Evolutionary conservation across 2,113 vertebrate genomes (phyloP).

Genomic region (Peromyscus leucopus): DNA sequence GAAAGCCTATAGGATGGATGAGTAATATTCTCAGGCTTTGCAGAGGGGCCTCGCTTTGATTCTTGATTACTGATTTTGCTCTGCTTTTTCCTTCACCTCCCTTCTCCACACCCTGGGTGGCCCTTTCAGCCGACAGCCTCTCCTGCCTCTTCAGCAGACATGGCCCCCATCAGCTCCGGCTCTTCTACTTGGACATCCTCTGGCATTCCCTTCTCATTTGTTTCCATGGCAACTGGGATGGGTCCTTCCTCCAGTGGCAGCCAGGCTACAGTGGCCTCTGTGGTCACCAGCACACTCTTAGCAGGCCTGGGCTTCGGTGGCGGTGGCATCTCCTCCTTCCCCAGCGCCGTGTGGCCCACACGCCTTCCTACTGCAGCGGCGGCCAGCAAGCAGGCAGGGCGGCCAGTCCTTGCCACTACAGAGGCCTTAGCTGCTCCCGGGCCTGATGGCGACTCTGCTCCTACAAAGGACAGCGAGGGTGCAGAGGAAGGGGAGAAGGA

Average conservation of each 20-base stretch:
- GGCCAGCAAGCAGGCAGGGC: conserved; percentile 85
- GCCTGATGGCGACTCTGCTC: conserved; percentile 86
- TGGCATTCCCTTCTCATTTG: conserved; percentile 97
- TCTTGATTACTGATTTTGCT: conserved; percentile 76
- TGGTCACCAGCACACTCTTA: conserved; percentile 97
- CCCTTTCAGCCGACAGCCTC: conserved; percentile 93
- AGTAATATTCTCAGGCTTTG: not conserved
- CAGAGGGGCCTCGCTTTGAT: not conserved
- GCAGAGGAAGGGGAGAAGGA: conserved; percentile 89
- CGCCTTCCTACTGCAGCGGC: conserved; percentile 85
- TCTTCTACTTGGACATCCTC: conserved; percentile 99
- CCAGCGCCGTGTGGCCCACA: conserved; percentile 95
- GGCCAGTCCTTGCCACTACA: conserved; percentile 86
- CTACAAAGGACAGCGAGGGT: conserved; percentile 85
- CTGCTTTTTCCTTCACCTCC: conserved; percentile 80
- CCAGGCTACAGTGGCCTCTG: conserved; percentile 95
- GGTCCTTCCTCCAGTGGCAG: conserved; percentile 97
- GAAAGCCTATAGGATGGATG: not conserved
- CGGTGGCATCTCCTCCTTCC: conserved; percentile 96
- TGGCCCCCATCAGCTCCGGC: conserved; percentile 98
- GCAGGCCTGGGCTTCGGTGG: conserved; percentile 96
- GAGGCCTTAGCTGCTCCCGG: conserved; percentile 85
- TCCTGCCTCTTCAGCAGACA: conserved; percentile 97
- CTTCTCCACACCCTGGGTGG: not conserved
- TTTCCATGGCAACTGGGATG: conserved; percentile 98